These are phyloP conservation scores for Gracilinanus agilis DNA, from an alignment of 2,113 vertebrate genomes.

Conservation along the genomic window DNA sequence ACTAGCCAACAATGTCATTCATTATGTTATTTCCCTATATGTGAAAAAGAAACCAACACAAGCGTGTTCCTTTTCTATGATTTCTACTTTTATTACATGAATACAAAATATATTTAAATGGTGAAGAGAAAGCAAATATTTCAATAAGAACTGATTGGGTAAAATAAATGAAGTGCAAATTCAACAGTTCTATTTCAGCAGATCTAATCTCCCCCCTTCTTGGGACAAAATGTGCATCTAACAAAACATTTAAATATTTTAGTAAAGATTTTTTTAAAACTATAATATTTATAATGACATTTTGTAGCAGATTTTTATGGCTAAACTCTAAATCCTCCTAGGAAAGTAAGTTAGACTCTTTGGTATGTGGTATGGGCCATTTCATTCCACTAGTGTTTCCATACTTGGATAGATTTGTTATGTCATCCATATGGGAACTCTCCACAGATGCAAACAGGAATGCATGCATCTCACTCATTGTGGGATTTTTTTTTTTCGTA, in stretches of 20 bases:
- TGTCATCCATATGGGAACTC: neutral
- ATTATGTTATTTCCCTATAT: neutral
- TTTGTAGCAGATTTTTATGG: neutral
- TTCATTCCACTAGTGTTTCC: neutral
- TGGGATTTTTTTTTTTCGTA: neutral
- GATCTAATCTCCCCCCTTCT: neutral
- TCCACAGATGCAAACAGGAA: neutral
- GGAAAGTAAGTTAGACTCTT: neutral
- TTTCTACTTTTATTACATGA: slow-evolving; percentile 36
- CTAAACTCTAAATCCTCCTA: neutral
- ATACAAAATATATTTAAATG: slow-evolving; percentile 49
- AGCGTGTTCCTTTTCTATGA: slow-evolving; percentile 34
- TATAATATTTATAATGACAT: neutral
- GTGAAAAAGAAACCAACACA: slow-evolving; percentile 36
- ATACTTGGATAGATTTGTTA: neutral
- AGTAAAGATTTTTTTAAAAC: neutral
- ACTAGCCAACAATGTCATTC: neutral
- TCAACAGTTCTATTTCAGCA: neutral
- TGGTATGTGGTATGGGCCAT: neutral
- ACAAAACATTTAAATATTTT: neutral
- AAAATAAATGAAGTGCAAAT: slow-evolving; percentile 45
- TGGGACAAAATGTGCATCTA: slow-evolving; percentile 18
- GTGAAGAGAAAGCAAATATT: slow-evolving; percentile 41
- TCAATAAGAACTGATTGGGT: slow-evolving; percentile 45
- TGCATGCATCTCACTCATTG: neutral